phyloP scores from a whole-genome alignment of 2,113 vertebrate genomes.

The Maccullochella peelii region DNA sequence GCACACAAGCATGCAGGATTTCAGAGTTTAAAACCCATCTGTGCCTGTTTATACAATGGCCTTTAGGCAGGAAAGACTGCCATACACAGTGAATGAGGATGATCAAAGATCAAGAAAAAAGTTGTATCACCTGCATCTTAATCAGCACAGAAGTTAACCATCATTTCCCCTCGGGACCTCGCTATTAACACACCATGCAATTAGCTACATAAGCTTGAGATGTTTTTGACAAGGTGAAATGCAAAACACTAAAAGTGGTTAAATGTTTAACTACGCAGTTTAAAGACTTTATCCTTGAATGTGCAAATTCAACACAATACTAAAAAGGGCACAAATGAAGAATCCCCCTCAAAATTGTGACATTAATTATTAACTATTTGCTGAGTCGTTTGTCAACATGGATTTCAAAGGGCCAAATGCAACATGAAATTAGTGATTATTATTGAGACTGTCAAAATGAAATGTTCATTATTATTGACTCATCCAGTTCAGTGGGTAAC shows the following conservation, averaged over 20 bases:
- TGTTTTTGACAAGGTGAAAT: background rate
- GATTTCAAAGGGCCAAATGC: background rate
- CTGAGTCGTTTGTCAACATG: background rate
- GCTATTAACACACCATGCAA: background rate
- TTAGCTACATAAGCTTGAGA: conserved; percentile 9
- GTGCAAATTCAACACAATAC: background rate
- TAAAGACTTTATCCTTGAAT: background rate
- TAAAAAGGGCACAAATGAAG: background rate
- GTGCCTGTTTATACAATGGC: conserved; percentile 35
- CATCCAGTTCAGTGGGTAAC: background rate
- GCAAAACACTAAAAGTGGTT: background rate
- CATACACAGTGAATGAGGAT: background rate
- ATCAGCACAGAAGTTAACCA: conserved; percentile 3
- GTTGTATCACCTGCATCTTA: conserved; percentile 38
- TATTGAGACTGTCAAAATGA: background rate
- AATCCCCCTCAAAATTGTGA: background rate
- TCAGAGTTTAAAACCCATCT: conserved; percentile 49
- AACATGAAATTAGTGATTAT: background rate
- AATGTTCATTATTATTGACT: background rate
- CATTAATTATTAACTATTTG: background rate
- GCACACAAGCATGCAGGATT: conserved; percentile 19
- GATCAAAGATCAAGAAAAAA: conserved; percentile 54
- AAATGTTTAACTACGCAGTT: background rate
- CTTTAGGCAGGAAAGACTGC: conserved; percentile 21
- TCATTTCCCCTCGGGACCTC: conserved; percentile 12